Conservation (phyloP, 2,888 invertebrate genomes). For the Sclerodermus sp. region DNA sequence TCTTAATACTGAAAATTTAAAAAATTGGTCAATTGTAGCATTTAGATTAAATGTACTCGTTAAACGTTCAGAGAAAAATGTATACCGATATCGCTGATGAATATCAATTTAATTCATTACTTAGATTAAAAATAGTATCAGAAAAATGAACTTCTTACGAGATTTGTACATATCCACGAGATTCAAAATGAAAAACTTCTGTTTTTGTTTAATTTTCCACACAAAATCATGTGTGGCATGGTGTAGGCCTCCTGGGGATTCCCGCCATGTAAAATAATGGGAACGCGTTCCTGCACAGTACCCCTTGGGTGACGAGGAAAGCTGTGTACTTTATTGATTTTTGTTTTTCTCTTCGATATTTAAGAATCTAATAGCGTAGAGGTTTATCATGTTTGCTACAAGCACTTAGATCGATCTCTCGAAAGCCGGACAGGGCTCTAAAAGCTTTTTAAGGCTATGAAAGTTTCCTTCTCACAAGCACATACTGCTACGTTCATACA, state of each 20-base stretch:
- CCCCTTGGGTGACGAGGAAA: slow-evolving; percentile 58
- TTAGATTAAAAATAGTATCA: slow-evolving; percentile 4
- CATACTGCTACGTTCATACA: too few species aligned
- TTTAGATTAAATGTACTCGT: too few species aligned
- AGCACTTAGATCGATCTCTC: too few species aligned
- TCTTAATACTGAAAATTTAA: too few species aligned
- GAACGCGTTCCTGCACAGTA: slow-evolving; percentile 56
- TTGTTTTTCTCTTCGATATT: slow-evolving; percentile 3
- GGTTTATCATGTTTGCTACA: too few species aligned
- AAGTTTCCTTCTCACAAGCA: too few species aligned
- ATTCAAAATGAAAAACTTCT: not conserved
- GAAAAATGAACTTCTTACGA: slow-evolving; percentile 38
- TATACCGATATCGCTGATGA: too few species aligned
- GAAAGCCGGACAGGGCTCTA: too few species aligned
- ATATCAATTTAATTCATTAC: not conserved
- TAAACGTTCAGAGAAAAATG: too few species aligned
- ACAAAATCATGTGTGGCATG: slow-evolving; percentile 46
- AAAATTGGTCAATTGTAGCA: too few species aligned
- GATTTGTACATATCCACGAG: slow-evolving; percentile 31
- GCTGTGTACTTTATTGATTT: slow-evolving; percentile 33
- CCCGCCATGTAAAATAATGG: slow-evolving; percentile 59
- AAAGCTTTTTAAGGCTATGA: too few species aligned
- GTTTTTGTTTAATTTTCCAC: slow-evolving; percentile 21
- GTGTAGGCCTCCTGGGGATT: slow-evolving; percentile 58
- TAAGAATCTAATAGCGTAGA: too few species aligned